Base-by-base conservation (phyloP, 2,888 invertebrate species). In the Argynnis bischoffii region DNA sequence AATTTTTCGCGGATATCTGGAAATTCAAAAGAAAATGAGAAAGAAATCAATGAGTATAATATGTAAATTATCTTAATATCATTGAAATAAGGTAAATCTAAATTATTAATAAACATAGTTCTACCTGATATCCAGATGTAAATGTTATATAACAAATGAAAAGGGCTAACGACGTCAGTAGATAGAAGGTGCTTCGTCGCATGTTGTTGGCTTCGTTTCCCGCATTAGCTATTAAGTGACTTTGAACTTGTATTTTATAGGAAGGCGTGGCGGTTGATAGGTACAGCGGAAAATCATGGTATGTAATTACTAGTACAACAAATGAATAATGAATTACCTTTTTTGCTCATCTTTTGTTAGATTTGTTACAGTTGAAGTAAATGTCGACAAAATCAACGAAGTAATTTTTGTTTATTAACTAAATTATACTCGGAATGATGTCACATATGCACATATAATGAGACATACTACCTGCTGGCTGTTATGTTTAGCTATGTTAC, bases 231-330 rank as follows among this genome's bases (percentile, higher is more conserved):
- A 75, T 70, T 67, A 84, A 86, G 82, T 89, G 89, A 89, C 89
- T 89, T 85, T 90, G 91, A 92, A 91, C 89, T 90, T 92, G 85
- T 75, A 74, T 87, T 87, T 83, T 91, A 92, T 91, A 90, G 79
- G 81, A 86, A 88, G 92, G 92, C 89, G 92, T 90, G 90, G 89
- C 80, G 72, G 65, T 66, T 67, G 73, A 64, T 71, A 77, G 77
- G 80, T 81, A 79, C 81, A 75, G 83, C 84, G 88, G 85, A 82
- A 84, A 85, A 87, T 87, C 81, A 86, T 84, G 79, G 78, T 73
- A 75, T 81, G 83, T 82, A 83, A 84, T 85, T 79, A 68, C 64
- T 66, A 63, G 70, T 69, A 67, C 55, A 61, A 69, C 65, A 67
- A 68, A 59, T 63, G 65, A 61, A 16, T 53, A 69, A 63, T 69